Percentiles rank a stretch among this genome's conserved stretches.
Evolutionary conservation across 2,888 invertebrate genomes (phyloP).

Genomic region (Lasioglossum morio): DNA sequence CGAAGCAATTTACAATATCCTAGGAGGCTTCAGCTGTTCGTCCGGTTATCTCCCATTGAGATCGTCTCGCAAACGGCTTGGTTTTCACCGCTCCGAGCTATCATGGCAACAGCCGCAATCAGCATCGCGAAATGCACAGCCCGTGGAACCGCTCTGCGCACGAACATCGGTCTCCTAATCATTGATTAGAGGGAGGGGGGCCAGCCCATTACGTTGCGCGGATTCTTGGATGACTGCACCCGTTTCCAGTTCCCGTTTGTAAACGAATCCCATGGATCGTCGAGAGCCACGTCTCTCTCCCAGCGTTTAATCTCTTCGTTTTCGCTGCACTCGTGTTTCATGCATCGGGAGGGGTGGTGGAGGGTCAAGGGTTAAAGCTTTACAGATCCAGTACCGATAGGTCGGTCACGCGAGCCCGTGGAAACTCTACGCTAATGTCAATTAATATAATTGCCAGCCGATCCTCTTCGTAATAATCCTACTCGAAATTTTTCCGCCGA

Average conservation of each 20-base stretch:
- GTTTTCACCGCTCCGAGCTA: not conserved
- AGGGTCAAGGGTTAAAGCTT: constrained; percentile 48
- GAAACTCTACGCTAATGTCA: constrained; percentile 48
- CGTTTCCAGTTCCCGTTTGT: constrained; percentile 36
- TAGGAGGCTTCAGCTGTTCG: not conserved
- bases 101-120: constrained; percentile 8
- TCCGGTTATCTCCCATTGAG: not conserved
- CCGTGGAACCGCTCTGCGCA: constrained; percentile 32
- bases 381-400: constrained; percentile 53
- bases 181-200: constrained; percentile 69
- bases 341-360: constrained; percentile 23
- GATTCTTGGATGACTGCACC: constrained; percentile 41
- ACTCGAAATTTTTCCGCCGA: not conserved
- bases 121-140: constrained; percentile 14
- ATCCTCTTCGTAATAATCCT: constrained; percentile 43
- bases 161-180: constrained; percentile 74
- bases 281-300: constrained; percentile 30
- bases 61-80: not conserved
- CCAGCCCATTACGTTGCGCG: constrained; percentile 64
- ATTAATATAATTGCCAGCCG: constrained; percentile 54
- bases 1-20: constrained; percentile 7
- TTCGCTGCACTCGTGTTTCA: constrained; percentile 46
- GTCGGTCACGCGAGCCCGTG: constrained; percentile 50
- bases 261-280: constrained; percentile 46
- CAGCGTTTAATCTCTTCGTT: constrained; percentile 49